A percentile compares a stretch with the other conserved stretches of the same genome.
These are phyloP conservation scores for Rhodeus uyekii DNA, from an alignment of 2,797 vertebrate species.

Conservation along the genomic window DNA sequence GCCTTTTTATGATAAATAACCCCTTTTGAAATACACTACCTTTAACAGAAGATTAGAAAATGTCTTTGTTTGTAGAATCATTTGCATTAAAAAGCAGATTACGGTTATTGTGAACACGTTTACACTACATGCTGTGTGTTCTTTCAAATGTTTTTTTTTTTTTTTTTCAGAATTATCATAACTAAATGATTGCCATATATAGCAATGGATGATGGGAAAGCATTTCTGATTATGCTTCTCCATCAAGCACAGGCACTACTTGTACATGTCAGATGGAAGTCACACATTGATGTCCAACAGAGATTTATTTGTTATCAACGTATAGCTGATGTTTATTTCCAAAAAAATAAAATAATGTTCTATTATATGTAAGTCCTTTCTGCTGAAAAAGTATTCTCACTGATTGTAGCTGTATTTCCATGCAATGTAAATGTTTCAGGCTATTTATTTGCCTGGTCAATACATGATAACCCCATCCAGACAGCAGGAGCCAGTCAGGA, in stretches of 20 bases:
- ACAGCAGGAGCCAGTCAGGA: constrained; percentile 7
- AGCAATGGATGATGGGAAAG: constrained; percentile 28
- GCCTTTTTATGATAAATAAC: constrained; percentile 73
- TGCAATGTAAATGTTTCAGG: neutral
- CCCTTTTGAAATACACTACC: constrained; percentile 71
- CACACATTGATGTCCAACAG: neutral
- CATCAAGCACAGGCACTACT: constrained; percentile 16
- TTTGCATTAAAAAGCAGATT: constrained; percentile 49
- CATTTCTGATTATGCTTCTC: neutral
- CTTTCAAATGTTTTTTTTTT: neutral
- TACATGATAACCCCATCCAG: constrained; percentile 12
- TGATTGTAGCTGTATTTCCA: constrained; percentile 10
- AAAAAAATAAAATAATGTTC: neutral
- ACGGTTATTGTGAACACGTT: constrained; percentile 57
- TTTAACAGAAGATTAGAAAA: constrained; percentile 60
- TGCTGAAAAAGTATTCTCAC: neutral
- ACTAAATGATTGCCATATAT: constrained; percentile 30
- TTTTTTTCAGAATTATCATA: neutral
- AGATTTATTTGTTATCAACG: neutral
- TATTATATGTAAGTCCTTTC: neutral
- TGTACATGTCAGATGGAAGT: neutral
- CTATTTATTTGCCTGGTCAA: constrained; percentile 10
- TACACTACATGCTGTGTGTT: constrained; percentile 38
- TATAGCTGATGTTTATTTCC: neutral
- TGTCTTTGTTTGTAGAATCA: constrained; percentile 10